Percentiles rank a stretch among this genome's conserved stretches.
Evolutionary conservation across 2,797 vertebrate species (phyloP).

Genomic region (Orestias chungarensis): DNA sequence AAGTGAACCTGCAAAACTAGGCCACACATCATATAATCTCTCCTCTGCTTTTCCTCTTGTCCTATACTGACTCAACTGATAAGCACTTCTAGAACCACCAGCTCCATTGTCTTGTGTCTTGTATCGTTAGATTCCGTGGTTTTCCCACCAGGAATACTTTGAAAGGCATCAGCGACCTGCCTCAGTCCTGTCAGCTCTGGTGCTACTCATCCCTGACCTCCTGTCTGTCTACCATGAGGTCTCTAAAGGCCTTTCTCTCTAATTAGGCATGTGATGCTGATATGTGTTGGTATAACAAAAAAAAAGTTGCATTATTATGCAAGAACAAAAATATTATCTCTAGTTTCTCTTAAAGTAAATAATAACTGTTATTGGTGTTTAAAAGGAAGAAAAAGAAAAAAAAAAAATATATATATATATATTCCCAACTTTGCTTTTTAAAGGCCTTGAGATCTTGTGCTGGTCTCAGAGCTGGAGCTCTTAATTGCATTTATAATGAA

Average conservation of each 20-base stretch:
- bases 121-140: slow-evolving; percentile 13
- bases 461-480: neutral
- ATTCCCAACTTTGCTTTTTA: neutral
- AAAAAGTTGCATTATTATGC: slow-evolving; percentile 10
- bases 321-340: neutral
- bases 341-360: neutral
- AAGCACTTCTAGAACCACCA: neutral
- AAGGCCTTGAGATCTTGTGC: neutral
- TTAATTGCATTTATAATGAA: neutral
- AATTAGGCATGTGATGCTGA: slow-evolving; percentile 35
- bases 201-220: slow-evolving; percentile 53
- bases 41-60: slow-evolving; percentile 11
- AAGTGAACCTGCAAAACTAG: slow-evolving; percentile 37
- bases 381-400: neutral
- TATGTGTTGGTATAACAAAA: slow-evolving; percentile 8
- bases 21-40: slow-evolving; percentile 38
- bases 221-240: slow-evolving; percentile 54
- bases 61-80: slow-evolving; percentile 3
- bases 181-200: slow-evolving; percentile 39
- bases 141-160: slow-evolving; percentile 30
- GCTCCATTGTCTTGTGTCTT: neutral
- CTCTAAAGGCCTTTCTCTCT: slow-evolving; percentile 33
- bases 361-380: neutral
- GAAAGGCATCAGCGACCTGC: slow-evolving; percentile 6
- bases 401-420: neutral